These are phyloP conservation scores for Mechanitis mazaeus DNA, from an alignment of 2,888 invertebrate species.

Conservation along the genomic window DNA sequence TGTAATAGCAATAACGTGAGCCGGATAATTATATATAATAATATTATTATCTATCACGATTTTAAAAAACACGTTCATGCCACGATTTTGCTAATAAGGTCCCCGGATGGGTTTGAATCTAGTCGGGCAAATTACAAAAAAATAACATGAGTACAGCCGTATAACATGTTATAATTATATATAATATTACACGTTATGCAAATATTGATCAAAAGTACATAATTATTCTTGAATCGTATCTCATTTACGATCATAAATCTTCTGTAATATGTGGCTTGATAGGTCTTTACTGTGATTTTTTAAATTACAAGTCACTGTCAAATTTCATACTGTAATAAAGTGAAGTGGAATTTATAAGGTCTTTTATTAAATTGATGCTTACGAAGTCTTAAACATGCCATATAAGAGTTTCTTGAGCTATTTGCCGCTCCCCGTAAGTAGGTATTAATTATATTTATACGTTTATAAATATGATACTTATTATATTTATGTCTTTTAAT, in stretches of 20 bases:
- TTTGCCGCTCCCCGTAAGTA: conserved; percentile 10
- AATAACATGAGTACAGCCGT: too few species aligned
- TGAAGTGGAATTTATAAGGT: conserved; percentile 42
- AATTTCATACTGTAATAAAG: conserved; percentile 52
- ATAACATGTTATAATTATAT: too few species aligned
- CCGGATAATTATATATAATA: too few species aligned
- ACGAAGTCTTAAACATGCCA: conserved; percentile 21
- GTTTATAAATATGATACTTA: too few species aligned
- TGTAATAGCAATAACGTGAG: too few species aligned
- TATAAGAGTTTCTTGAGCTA: conserved; percentile 25
- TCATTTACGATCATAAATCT: conserved; percentile 44
- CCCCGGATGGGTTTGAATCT: too few species aligned
- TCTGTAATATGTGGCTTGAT: conserved; percentile 45
- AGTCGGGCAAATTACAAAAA: too few species aligned
- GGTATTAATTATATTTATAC: neutral
- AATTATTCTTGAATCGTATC: conserved; percentile 50
- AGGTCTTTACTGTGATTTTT: conserved; percentile 35
- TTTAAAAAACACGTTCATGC: too few species aligned
- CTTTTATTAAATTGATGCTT: conserved; percentile 29
- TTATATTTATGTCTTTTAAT: too few species aligned
- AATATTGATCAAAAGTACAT: conserved; percentile 39
- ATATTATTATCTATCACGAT: too few species aligned
- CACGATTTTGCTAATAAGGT: too few species aligned
- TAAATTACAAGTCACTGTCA: conserved; percentile 54
- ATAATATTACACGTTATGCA: too few species aligned